A percentile compares a stretch with the other conserved stretches of the same genome.
Evolutionary conservation across 1,140 invertebrate species (phyloP).

Genomic region (Dendrolimus kikuchii): DNA sequence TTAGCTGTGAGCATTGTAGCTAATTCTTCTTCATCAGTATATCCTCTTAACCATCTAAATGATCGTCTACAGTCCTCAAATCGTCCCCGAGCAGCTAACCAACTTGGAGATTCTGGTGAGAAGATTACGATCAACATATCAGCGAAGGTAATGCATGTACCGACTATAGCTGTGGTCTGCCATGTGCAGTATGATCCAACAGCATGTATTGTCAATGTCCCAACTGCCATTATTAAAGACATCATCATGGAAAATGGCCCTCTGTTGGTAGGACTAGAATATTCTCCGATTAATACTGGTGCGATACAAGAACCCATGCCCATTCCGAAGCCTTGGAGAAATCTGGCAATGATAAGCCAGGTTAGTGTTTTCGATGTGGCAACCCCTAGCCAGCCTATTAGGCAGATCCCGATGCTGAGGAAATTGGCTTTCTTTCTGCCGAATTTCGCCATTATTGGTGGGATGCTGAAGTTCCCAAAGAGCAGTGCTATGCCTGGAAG

Average conservation of each 20-base stretch:
- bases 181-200: conserved; percentile 28
- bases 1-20: conserved; percentile 28
- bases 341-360: conserved; percentile 21
- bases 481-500: conserved; percentile 30
- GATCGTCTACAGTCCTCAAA: conserved; percentile 27
- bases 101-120: conserved; percentile 36
- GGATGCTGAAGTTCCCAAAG: conserved; percentile 27
- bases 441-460: conserved; percentile 30
- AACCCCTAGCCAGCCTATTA: conserved; percentile 29
- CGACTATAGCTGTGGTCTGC: conserved; percentile 24
- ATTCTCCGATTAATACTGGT: conserved; percentile 34
- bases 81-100: conserved; percentile 27
- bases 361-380: conserved; percentile 19
- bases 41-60: conserved; percentile 32
- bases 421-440: conserved; percentile 30
- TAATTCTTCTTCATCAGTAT: conserved; percentile 32
- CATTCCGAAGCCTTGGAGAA: conserved; percentile 32
- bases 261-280: conserved; percentile 31
- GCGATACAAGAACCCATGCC: conserved; percentile 29
- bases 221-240: conserved; percentile 25
- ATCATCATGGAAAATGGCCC: conserved; percentile 34
- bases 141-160: conserved; percentile 21
- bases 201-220: conserved; percentile 27
- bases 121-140: conserved; percentile 26
- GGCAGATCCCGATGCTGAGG: conserved; percentile 19